Conservation (phyloP, 2,888 invertebrate genomes). For the Labia minor region DNA sequence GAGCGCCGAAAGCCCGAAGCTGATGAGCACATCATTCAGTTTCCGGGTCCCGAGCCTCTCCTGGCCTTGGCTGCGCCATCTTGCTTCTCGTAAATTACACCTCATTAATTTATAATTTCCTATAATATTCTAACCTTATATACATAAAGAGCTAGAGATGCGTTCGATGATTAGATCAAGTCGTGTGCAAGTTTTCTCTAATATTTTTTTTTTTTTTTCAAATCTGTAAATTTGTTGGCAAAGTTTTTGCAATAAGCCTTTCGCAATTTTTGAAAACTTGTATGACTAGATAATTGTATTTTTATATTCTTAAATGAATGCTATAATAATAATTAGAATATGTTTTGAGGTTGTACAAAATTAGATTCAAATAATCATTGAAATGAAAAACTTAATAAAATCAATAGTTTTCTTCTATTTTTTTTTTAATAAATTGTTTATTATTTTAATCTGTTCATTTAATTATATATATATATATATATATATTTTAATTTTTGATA, state of each 20-base stretch:
- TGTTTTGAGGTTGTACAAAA: no score
- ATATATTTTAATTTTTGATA: no score
- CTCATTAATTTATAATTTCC: conserved; percentile 13
- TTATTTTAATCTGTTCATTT: no score
- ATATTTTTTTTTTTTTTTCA: conserved; percentile 1
- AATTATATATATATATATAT: no score
- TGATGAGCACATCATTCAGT: background rate
- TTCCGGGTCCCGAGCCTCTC: conserved; percentile 7
- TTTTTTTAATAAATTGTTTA: no score
- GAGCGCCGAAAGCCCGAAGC: background rate
- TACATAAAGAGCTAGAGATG: conserved; percentile 7
- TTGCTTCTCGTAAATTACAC: background rate
- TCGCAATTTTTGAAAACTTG: background rate
- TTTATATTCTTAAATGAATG: background rate
- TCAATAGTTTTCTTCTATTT: no score
- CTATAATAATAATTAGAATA: no score
- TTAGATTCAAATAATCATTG: no score
- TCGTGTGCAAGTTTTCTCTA: conserved; percentile 5
- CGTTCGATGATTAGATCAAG: background rate
- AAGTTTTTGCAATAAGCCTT: background rate
- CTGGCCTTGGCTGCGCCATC: background rate
- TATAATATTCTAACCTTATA: conserved; percentile 4
- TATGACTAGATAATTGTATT: background rate
- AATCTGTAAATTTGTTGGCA: background rate
- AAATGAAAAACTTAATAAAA: no score